A percentile compares a stretch with the other conserved stretches of the same genome.
Conservation (phyloP, 2,113 vertebrate genomes). For the Morone chrysops region DNA sequence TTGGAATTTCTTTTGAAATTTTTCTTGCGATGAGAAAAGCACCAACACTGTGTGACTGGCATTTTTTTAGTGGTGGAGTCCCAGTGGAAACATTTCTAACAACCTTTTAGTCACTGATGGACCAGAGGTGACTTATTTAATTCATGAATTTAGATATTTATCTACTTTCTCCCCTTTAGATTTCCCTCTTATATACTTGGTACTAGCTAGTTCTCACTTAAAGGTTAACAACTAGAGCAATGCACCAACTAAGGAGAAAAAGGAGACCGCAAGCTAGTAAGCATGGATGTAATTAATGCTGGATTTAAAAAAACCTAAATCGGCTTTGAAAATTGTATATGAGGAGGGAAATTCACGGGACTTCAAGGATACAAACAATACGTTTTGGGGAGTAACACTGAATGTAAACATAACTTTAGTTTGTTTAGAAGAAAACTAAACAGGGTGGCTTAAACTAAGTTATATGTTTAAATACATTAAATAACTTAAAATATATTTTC, state of each 20-base stretch:
- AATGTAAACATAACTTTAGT: neutral
- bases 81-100: neutral
- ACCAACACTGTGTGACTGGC: slow-evolving; percentile 25
- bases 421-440: neutral
- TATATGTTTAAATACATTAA: neutral
- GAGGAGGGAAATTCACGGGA: too few species aligned
- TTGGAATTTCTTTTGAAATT: slow-evolving; percentile 29
- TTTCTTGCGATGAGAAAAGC: slow-evolving; percentile 25
- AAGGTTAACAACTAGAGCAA: neutral
- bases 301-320: too few species aligned
- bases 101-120: neutral
- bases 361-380: neutral
- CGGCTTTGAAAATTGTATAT: too few species aligned
- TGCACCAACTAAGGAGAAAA: neutral
- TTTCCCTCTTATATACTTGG: neutral
- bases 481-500: neutral
- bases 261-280: too few species aligned
- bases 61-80: slow-evolving; percentile 22
- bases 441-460: neutral
- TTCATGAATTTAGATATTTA: neutral
- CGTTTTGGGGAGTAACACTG: neutral
- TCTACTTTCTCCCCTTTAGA: neutral
- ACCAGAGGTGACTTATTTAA: neutral
- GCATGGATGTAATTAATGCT: neutral
- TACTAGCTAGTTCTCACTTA: neutral